Evolutionary conservation across 1,140 invertebrate species (phyloP).

Genomic region (Bombus superbus): DNA sequence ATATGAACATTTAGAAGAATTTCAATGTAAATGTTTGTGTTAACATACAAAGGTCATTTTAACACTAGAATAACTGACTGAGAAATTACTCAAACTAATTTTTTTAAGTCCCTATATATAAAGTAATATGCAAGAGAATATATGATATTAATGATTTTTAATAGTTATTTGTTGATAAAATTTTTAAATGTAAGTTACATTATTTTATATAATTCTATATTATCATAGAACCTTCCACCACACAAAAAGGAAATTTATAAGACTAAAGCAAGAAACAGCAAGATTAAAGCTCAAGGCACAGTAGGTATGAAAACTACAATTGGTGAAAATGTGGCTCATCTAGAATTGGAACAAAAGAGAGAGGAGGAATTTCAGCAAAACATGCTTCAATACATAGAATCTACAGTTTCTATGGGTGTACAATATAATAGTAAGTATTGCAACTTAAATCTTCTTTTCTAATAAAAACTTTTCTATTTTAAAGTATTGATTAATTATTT

Average conservation of each 20-base stretch:
- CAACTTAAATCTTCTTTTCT: background rate
- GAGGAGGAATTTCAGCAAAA: slow-evolving; percentile 53
- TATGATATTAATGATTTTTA: background rate
- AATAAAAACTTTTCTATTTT: background rate
- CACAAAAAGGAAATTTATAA: slow-evolving; percentile 61
- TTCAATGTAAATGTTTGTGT: background rate
- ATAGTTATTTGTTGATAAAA: background rate
- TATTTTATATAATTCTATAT: background rate
- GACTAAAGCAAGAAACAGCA: slow-evolving; percentile 54
- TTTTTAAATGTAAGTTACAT: background rate
- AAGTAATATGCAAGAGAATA: background rate
- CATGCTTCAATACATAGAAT: slow-evolving; percentile 67
- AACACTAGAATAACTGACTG: background rate
- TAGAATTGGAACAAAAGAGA: slow-evolving; percentile 35
- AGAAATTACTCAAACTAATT: background rate
- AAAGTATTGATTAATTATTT: slow-evolving; percentile 14
- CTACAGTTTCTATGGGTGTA: slow-evolving; percentile 34
- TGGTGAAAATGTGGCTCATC: slow-evolving; percentile 62
- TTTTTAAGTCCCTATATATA: background rate
- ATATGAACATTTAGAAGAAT: background rate
- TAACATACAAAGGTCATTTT: background rate
- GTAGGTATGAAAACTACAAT: slow-evolving; percentile 55
- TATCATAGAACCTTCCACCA: slow-evolving; percentile 51
- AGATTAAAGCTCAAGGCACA: slow-evolving; percentile 9
- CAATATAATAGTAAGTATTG: slow-evolving; percentile 53